Percentiles rank a stretch among this genome's conserved stretches.
Conservation (phyloP, 2,113 vertebrate genomes). For the Lophochroa leadbeateri region DNA sequence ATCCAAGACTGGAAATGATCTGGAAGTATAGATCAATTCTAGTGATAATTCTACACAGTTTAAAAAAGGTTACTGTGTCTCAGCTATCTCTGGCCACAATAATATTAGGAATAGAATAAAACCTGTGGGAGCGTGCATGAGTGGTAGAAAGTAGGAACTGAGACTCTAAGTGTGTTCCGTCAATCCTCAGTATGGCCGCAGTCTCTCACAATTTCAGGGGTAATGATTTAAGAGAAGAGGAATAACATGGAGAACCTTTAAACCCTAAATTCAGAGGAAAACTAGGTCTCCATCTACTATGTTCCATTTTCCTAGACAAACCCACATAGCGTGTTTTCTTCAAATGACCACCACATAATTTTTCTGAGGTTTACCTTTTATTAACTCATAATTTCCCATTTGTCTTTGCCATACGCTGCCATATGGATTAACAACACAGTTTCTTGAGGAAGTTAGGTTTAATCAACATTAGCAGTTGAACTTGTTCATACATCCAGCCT, state of each 20-base stretch:
- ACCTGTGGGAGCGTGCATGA: not conserved
- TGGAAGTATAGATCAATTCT: not conserved
- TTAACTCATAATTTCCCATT: not conserved
- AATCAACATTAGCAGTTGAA: not conserved
- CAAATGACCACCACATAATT: not conserved
- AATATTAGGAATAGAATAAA: not conserved
- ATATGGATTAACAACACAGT: not conserved
- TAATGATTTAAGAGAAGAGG: not conserved
- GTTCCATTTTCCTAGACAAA: not conserved
- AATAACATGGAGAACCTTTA: not conserved
- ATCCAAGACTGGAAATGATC: not conserved
- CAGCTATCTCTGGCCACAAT: not conserved
- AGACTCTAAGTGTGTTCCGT: not conserved
- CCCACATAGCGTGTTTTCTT: not conserved
- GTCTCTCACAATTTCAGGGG: not conserved
- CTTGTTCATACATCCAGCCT: not conserved
- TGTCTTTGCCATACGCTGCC: not conserved
- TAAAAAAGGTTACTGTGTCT: not conserved
- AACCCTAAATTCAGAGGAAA: not conserved
- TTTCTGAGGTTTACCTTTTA: not conserved
- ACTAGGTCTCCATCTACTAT: not conserved
- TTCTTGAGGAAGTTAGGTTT: not conserved
- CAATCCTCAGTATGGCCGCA: not conserved
- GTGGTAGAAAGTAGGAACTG: not conserved
- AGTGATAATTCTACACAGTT: not conserved